phyloP scores from a whole-genome alignment of 1,140 invertebrate genomes.

The Monochamus saltuarius region DNA sequence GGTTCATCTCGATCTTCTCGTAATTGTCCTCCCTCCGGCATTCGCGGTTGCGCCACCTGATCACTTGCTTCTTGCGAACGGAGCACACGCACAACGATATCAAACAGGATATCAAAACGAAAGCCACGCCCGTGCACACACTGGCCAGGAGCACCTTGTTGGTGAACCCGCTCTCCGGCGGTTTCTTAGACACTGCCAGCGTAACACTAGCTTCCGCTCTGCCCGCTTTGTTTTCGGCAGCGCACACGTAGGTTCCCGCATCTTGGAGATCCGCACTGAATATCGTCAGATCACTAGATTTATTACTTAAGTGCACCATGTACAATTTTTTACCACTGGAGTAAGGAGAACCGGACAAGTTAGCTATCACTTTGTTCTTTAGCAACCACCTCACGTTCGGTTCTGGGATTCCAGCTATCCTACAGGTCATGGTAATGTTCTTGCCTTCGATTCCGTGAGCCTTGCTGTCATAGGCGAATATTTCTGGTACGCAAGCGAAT shows the following conservation, averaged over 20 bases:
- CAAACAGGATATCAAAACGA: conserved; percentile 61
- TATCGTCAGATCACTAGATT: conserved; percentile 69
- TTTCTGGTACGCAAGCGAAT: conserved; percentile 75
- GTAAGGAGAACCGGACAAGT: conserved; percentile 51
- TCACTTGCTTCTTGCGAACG: conserved; percentile 50
- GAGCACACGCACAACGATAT: conserved; percentile 62
- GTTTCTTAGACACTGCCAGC: conserved; percentile 62
- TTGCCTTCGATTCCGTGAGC: conserved; percentile 64
- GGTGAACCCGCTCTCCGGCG: conserved; percentile 54
- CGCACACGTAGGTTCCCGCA: conserved; percentile 71
- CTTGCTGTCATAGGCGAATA: conserved; percentile 57
- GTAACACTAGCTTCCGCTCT: conserved; percentile 69
- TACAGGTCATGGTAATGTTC: conserved; percentile 73
- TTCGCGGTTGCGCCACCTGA: conserved; percentile 43
- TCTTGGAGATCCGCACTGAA: conserved; percentile 68
- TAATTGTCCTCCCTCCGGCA: conserved; percentile 63
- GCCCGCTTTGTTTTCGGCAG: conserved; percentile 76
- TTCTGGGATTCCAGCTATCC: conserved; percentile 67
- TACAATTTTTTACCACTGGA: conserved; percentile 55
- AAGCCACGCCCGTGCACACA: conserved; percentile 59
- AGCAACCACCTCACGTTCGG: conserved; percentile 62
- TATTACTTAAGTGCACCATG: conserved; percentile 54
- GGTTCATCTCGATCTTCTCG: conserved; percentile 74
- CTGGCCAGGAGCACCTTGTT: conserved; percentile 59
- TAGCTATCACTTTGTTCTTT: conserved; percentile 48